Evolutionary conservation across 2,797 vertebrate genomes (phyloP), one percentile per base, ranked within the genome.

Genomic region (Chaetophractus vellerosus): DNA sequence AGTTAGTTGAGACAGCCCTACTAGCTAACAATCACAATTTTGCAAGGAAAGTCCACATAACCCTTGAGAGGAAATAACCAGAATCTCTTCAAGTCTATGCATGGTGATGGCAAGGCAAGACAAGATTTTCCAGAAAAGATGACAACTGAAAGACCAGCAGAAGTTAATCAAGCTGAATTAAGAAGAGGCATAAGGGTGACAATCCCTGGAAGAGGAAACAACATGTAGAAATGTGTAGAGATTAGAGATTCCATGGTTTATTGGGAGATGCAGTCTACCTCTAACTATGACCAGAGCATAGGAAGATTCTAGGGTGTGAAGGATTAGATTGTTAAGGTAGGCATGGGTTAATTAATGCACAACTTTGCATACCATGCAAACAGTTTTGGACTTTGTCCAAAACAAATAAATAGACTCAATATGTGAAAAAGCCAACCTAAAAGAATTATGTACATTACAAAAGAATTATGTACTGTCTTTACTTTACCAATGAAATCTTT

Each of bases 101-200:
- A 57, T 5, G n/a, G 68, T 80, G 61, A 50, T 26, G 19, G 28
- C 41, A 78, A 90, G 75, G 52, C 4, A 19, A 79, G 16, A 16
- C 21, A 84, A 94, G 69, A 71, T 26, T 66, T 80, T 2, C 10
- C 28, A 76, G 76, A 38, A 80, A 92, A 93, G 85, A 36, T 33
- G 38, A 52, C 41, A 71, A 21, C 52, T 80, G 84, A 92, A 89
- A 80, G 63, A 28, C 28, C 18, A 87, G 59, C 61, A 80, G 64
- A 93, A 94, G 12, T 68, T 55, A 52, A 31, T 48, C 28, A 52
- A 88, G 57, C 9, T 92, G 48, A 78, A 83, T 26, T 14, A 80
- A 36, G 18, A 16, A 55, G 52, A 55, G 18, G 52, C 18, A 21
- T 16, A 55, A 55, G 52, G 16, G 52, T 55, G 16, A 18, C 52